Conservation (phyloP, 2,113 vertebrate genomes). For the Psettodes erumei region DNA sequence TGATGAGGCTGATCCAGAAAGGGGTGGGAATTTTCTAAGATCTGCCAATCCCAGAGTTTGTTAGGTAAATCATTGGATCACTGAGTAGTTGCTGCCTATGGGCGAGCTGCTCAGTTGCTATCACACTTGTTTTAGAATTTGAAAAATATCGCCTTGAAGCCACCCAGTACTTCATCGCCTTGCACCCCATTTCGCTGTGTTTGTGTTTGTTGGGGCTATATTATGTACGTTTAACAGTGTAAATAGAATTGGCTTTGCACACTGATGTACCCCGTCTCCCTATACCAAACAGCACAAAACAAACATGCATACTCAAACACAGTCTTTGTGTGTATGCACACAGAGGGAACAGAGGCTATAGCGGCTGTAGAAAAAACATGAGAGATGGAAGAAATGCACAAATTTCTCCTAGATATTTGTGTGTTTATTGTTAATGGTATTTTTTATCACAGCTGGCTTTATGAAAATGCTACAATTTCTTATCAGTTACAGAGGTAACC, state of each 20-base stretch:
- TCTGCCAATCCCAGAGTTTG: constrained; percentile 52
- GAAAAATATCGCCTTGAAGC: constrained; percentile 47
- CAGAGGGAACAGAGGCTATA: background rate
- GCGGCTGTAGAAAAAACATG: background rate
- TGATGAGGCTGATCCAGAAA: constrained; percentile 32
- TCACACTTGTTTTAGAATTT: constrained; percentile 38
- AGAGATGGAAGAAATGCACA: background rate
- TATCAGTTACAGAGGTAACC: background rate
- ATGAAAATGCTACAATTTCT: background rate
- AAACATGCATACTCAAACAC: constrained; percentile 13
- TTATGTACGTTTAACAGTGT: constrained; percentile 40
- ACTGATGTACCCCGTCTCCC: background rate
- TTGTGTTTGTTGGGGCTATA: constrained; percentile 26
- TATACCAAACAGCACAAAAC: constrained; percentile 14
- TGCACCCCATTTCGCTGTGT: constrained; percentile 11
- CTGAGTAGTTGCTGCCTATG: constrained; percentile 40
- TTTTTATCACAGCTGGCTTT: background rate
- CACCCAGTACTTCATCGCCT: constrained; percentile 12
- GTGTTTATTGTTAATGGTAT: background rate
- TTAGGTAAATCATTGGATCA: constrained; percentile 40
- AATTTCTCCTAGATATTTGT: background rate
- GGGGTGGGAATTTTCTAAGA: constrained; percentile 28
- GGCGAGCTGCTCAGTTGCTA: constrained; percentile 27
- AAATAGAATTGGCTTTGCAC: constrained; percentile 8
- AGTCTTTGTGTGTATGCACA: background rate